A percentile compares a stretch with the other conserved stretches of the same genome.
Conservation (phyloP, 1,140 invertebrate species). For the Leucophenga varia region DNA sequence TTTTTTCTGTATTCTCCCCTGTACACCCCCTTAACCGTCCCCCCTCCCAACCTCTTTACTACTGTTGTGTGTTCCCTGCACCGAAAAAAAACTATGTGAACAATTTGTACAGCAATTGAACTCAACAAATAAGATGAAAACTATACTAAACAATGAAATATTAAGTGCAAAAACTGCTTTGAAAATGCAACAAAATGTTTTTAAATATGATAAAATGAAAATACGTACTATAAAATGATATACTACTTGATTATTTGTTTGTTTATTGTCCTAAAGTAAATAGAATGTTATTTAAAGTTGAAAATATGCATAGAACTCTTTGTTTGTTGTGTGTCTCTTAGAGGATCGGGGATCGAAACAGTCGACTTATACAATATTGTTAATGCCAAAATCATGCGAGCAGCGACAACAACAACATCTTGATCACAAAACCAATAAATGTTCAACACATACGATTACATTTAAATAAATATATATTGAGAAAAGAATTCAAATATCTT, state of each 20-base stretch:
- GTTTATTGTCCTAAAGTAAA: conserved; percentile 45
- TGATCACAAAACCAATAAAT: conserved; percentile 26
- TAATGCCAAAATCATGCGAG: conserved; percentile 31
- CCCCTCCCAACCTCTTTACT: too few species aligned
- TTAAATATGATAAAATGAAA: conserved; percentile 28
- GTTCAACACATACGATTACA: conserved; percentile 35
- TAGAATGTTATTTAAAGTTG: conserved; percentile 44
- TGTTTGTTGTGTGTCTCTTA: conserved; percentile 29
- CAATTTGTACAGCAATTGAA: conserved; percentile 48
- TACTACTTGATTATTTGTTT: conserved; percentile 34
- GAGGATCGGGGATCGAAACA: conserved; percentile 11
- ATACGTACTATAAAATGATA: conserved; percentile 28
- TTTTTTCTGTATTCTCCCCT: conserved; percentile 33
- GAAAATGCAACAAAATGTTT: conserved; percentile 34
- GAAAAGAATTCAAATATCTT: conserved; percentile 34
- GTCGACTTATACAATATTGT: conserved; percentile 12
- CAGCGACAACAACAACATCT: conserved; percentile 23
- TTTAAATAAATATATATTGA: conserved; percentile 16
- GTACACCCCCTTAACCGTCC: conserved; percentile 10
- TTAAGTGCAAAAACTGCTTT: conserved; percentile 48
- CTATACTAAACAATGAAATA: conserved; percentile 39
- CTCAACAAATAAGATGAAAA: conserved; percentile 16
- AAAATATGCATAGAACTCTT: conserved; percentile 27
- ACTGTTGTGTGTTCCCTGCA: conserved; percentile 30
- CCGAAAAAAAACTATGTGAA: conserved; percentile 40